Percentiles rank a stretch among this genome's conserved stretches.
Conservation (phyloP, 35 echinoderm and acorn worm genomes). For the Heliocidaris tuberculata region DNA sequence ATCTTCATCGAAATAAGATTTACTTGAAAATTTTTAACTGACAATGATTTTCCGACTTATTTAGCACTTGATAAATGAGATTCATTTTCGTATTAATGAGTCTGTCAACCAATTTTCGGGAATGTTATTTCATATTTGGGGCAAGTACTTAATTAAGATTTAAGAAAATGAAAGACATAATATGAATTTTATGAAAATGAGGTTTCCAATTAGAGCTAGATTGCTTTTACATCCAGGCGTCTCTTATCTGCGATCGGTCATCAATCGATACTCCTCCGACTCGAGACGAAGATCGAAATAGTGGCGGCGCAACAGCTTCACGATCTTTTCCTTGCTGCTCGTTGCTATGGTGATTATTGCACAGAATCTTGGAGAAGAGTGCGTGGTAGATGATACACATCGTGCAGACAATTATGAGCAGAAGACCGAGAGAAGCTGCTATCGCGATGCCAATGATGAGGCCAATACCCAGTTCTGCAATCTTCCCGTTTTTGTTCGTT, state of each 20-base stretch:
- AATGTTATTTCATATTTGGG: too few species aligned
- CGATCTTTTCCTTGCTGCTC: neutral
- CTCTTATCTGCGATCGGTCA: neutral
- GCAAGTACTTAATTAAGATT: too few species aligned
- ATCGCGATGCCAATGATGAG: slow-evolving; percentile 46
- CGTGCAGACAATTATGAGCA: slow-evolving; percentile 31
- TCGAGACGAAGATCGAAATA: slow-evolving; percentile 2
- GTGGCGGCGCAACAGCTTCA: neutral
- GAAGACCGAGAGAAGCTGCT: neutral
- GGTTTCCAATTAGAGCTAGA: neutral
- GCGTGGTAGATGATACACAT: slow-evolving; percentile 48
- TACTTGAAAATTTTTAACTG: too few species aligned
- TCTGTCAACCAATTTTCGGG: too few species aligned
- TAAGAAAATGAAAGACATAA: too few species aligned
- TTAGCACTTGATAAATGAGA: too few species aligned
- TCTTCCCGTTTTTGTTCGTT: neutral
- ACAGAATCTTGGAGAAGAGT: slow-evolving; percentile 3
- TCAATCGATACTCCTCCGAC: neutral
- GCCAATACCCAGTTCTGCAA: slow-evolving; percentile 20
- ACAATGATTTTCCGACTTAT: too few species aligned
- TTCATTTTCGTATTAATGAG: too few species aligned
- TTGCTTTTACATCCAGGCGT: neutral
- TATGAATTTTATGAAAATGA: neutral
- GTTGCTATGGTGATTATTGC: neutral
- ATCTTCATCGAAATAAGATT: too few species aligned